Base-by-base conservation (phyloP, 1,140 invertebrate species). In the Battus philenor region DNA sequence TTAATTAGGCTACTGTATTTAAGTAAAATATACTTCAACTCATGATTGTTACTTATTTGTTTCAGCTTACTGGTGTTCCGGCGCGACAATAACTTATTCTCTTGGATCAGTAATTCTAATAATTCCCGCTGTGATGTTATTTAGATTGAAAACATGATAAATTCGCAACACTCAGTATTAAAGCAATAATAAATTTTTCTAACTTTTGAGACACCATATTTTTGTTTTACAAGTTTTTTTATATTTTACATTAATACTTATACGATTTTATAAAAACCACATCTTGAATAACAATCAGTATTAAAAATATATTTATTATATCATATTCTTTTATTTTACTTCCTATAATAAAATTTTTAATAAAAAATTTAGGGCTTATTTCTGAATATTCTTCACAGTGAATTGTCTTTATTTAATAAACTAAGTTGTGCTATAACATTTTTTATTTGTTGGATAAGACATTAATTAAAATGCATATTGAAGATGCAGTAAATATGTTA, bases 41-140 rank as follows among this genome's bases (percentile, higher is more conserved):
- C n/a, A n/a, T n/a, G n/a, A n/a, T 20, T 20, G 18, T 20, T 2
- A 20, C 18, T 50, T 33, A 49, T 54, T 75, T 74, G 67, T 87
- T 88, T 43, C 74, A 94, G 92, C 91, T 7, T 96, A 94, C 80
- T 96, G 94, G 94, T 92, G 90, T 63, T 86, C 93, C 45, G 94
- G 94, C 8, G 91, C 94, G 10, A 86, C 87, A 38, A 71, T 88
- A 7, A 94, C 93, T 0, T 96, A 95, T 66, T 86, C 91, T n/a
- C 81, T 90, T 8, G 94, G 94, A 6, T 91, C 92, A 30, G 33
- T 90, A 11, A 78, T 89, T 29, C 86, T 95, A 33, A 65, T 93
- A 29, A 86, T 91, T 82, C 93, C 93, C 30, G 91, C 90, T 39
- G 36, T 91, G 48, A 88, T 91, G 71, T 82, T 92, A 54, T 68